Conservation (phyloP, 2,888 invertebrate species). For the Drosophila longiperda region DNA sequence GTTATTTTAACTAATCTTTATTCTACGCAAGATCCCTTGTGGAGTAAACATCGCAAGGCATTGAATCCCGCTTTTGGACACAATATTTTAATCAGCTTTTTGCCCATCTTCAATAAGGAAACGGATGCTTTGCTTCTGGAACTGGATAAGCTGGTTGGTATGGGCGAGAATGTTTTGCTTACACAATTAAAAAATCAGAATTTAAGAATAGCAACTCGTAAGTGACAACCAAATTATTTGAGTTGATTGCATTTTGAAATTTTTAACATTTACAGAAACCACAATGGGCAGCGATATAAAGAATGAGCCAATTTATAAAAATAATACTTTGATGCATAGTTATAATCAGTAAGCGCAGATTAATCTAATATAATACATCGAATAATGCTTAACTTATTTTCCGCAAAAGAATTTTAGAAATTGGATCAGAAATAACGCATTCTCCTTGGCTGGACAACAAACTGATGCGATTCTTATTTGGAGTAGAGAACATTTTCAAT, state of each 20-base stretch:
- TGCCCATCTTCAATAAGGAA: constrained; percentile 74
- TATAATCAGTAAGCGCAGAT: constrained; percentile 22
- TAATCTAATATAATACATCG: not conserved
- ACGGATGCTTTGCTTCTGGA: constrained; percentile 48
- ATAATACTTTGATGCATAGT: not conserved
- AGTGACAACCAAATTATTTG: constrained; percentile 19
- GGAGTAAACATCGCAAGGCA: constrained; percentile 72
- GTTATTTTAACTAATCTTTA: not conserved
- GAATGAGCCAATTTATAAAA: constrained; percentile 3
- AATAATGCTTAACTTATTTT: not conserved
- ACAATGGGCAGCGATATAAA: constrained; percentile 16
- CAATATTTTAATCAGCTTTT: constrained; percentile 69
- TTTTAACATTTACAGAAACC: constrained; percentile 11
- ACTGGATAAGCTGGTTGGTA: constrained; percentile 42
- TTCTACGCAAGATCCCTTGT: constrained; percentile 49
- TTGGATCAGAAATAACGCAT: constrained; percentile 65
- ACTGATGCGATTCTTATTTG: constrained; percentile 31
- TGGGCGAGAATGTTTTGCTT: constrained; percentile 53
- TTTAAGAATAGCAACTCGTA: constrained; percentile 69
- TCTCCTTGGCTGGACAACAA: constrained; percentile 70
- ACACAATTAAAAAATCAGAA: constrained; percentile 46
- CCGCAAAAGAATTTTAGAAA: constrained; percentile 53
- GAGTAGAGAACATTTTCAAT: constrained; percentile 48
- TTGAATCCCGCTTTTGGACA: constrained; percentile 75
- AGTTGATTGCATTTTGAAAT: too few relatives aligned